Evolutionary conservation across 2,888 invertebrate genomes (phyloP).

Genomic region (Melangyna quadrimaculata): DNA sequence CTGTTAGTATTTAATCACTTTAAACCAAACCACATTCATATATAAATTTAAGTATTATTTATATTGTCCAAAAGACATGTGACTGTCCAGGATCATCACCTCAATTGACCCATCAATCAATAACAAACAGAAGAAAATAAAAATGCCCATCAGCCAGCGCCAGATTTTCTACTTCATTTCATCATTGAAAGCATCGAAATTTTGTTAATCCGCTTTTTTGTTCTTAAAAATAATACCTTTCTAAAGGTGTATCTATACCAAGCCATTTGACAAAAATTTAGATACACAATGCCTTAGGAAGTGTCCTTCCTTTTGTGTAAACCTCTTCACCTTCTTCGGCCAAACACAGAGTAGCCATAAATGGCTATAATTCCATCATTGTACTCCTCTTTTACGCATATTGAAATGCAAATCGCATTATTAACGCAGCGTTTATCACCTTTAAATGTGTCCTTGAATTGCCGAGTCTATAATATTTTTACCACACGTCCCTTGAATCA

Average conservation of each 20-base stretch:
- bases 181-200: slow-evolving; percentile 19
- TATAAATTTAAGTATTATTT: neutral
- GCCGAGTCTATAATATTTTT: slow-evolving; percentile 7
- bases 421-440: slow-evolving; percentile 76
- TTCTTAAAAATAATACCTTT: slow-evolving; percentile 41
- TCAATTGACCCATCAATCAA: slow-evolving; percentile 68
- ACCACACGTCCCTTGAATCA: slow-evolving; percentile 31
- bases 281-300: slow-evolving; percentile 41
- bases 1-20: neutral
- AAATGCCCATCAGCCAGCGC: slow-evolving; percentile 52
- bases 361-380: slow-evolving; percentile 48
- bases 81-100: slow-evolving; percentile 21
- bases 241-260: slow-evolving; percentile 51
- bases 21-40: neutral
- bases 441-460: slow-evolving; percentile 42
- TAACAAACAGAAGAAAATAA: neutral
- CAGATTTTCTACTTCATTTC: slow-evolving; percentile 69
- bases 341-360: slow-evolving; percentile 50
- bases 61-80: slow-evolving; percentile 16
- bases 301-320: slow-evolving; percentile 23
- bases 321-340: slow-evolving; percentile 34
- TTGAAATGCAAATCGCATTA: slow-evolving; percentile 79
- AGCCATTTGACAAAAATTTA: neutral
- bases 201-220: slow-evolving; percentile 56
- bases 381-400: slow-evolving; percentile 14